Base-by-base conservation (phyloP, 2,888 invertebrate genomes). In the Cephonodes hylas region DNA sequence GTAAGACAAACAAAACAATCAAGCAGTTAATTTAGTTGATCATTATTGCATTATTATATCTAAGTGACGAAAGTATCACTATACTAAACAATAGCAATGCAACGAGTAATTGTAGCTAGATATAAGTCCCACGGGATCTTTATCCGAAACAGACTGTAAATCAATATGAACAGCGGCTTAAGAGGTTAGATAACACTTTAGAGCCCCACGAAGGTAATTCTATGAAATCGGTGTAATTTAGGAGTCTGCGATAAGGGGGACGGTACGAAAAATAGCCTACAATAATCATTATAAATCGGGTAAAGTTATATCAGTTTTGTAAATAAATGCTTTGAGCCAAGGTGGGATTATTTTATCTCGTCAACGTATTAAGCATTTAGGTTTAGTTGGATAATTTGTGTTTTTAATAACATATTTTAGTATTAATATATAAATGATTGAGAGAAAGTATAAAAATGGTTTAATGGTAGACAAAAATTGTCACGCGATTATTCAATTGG, bases 161-260 rank as follows among this genome's bases (percentile, higher is more conserved):
- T 73, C 73, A 70, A 73, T 70, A 71, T 60, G 66, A 67, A 62
- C 64, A 62, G 66, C 69, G 65, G 64, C 64, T 65, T 69, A 69
- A 70, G 63, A 65, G 64, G 61, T 59, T 63, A 62, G 73, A 74
- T 74, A 73, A 75, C 67, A 66, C 65, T 63, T 59, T 73, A 66
- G 69, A 70, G 70, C 67, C 70, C 69, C 69, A 71, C 66, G 70
- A 74, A 69, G 68, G 71, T 67, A 66, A 70, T 68, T 73, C 64
- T 67, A 62, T 66, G 69, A 42, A 68, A 67, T 61, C 65, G 64
- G 60, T 44, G 72, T 74, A 71, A 78, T 78, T 78, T 73, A 76
- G 66, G 62, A 63, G 66, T 42, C 44, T 62, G 59, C 63, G 75
- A 77, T 73, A 76, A 73, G 67, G 65, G 22, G 23, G 27, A 58